Conservation (phyloP, 2,888 invertebrate species). For the Byasa hedistus region DNA sequence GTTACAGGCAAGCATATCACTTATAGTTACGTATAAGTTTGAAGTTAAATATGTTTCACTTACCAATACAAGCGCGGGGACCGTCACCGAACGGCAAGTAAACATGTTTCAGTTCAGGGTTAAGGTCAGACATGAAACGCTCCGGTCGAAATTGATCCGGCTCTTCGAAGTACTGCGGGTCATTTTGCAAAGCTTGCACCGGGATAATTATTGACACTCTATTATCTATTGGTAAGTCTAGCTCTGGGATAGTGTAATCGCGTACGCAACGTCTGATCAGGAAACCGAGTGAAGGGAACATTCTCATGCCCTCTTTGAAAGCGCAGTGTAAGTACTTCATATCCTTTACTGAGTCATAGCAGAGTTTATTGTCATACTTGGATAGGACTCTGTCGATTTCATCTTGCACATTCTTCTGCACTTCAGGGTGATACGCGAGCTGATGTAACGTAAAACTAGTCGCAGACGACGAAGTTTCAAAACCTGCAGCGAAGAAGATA, state of each 20-base stretch:
- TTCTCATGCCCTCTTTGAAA: conserved; percentile 54
- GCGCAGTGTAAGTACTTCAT: conserved; percentile 60
- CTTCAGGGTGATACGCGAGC: conserved; percentile 53
- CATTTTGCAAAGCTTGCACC: conserved; percentile 51
- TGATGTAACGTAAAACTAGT: conserved; percentile 61
- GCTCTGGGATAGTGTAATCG: conserved; percentile 51
- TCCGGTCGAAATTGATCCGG: conserved; percentile 57
- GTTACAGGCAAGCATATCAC: too few species aligned
- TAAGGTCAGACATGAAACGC: conserved; percentile 46
- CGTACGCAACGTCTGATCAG: conserved; percentile 47
- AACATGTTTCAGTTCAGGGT: conserved; percentile 41
- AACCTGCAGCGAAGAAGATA: conserved; percentile 54
- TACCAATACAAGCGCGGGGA: conserved; percentile 59
- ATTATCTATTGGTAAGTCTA: conserved; percentile 48
- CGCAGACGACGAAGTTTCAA: conserved; percentile 71
- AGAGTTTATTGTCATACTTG: conserved; percentile 45
- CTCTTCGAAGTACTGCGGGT: too few species aligned
- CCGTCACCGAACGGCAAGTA: conserved; percentile 61
- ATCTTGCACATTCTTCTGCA: conserved; percentile 50
- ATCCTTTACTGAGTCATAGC: conserved; percentile 58
- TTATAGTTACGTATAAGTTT: too few species aligned
- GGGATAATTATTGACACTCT: conserved; percentile 48
- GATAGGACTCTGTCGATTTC: conserved; percentile 53
- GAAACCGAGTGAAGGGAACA: conserved; percentile 60
- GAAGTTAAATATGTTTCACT: conserved; percentile 26